Conservation (phyloP, 2,888 invertebrate species). For the Stramonita haemastoma region DNA sequence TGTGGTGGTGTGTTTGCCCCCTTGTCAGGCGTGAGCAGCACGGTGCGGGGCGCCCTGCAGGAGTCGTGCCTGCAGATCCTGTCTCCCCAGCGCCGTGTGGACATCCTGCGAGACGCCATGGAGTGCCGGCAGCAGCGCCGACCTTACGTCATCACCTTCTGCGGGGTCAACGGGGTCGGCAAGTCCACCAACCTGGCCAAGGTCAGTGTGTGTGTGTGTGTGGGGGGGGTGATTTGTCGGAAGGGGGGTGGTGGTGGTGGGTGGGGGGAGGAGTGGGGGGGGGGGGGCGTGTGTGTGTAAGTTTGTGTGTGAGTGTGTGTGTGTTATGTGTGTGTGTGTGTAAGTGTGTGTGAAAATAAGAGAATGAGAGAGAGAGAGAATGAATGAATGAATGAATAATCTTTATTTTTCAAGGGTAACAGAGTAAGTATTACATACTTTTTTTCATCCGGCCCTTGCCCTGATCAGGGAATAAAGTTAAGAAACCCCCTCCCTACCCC, state of each 20-base stretch:
- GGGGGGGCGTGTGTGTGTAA: not conserved
- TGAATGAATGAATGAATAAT: too few species aligned
- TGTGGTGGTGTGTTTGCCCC: too few species aligned
- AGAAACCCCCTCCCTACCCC: too few species aligned
- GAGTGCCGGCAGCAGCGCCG: constrained; percentile 88
- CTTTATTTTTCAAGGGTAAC: too few species aligned
- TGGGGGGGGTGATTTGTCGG: not conserved
- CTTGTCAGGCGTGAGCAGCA: constrained; percentile 86
- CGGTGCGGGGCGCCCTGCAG: constrained; percentile 91
- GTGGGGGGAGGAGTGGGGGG: not conserved
- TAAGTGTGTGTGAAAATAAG: too few species aligned
- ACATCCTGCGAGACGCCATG: constrained; percentile 96
- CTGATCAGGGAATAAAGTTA: too few species aligned
- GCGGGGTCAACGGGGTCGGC: constrained; percentile 99
- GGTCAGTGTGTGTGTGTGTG: constrained; percentile 71
- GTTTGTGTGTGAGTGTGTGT: not conserved
- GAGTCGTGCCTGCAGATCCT: constrained; percentile 95
- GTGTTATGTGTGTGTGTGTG: not conserved
- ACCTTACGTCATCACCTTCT: constrained; percentile 98
- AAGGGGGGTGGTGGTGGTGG: not conserved
- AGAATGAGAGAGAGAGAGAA: too few species aligned
- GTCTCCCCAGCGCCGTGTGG: constrained; percentile 95
- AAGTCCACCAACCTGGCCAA: constrained; percentile 99
- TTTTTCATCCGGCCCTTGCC: too few species aligned
- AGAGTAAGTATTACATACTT: too few species aligned